Percentiles rank a stretch among this genome's conserved stretches.
Conservation (phyloP, 2,797 vertebrate species). For the Manis crassicaudata region DNA sequence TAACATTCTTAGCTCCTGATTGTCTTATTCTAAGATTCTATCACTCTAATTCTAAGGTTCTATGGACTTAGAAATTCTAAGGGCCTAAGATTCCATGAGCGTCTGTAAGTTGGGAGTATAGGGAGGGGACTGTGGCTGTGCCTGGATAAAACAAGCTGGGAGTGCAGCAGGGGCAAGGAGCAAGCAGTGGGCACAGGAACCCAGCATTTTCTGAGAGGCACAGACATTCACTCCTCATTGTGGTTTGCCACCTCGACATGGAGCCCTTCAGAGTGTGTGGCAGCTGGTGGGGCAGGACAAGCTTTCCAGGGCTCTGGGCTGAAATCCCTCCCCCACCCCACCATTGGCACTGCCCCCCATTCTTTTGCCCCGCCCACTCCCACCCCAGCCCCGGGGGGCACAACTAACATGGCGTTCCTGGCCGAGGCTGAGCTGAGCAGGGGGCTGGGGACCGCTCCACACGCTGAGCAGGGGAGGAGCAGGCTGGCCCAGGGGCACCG, state of each 20-base stretch:
- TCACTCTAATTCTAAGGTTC: slow-evolving; percentile 60
- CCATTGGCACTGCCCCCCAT: slow-evolving; percentile 63
- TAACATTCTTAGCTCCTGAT: slow-evolving; percentile 53
- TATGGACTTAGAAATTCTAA: slow-evolving; percentile 54
- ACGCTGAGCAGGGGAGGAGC: slow-evolving; percentile 99
- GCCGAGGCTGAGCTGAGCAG: slow-evolving; percentile 95
- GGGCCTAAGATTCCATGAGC: slow-evolving; percentile 25
- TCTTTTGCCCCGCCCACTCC: slow-evolving; percentile 45
- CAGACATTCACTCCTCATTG: slow-evolving; percentile 10
- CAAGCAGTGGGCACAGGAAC: slow-evolving; percentile 11
- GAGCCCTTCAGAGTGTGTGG: neutral
- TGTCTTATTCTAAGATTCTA: slow-evolving; percentile 62
- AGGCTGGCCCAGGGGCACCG: slow-evolving; percentile 86
- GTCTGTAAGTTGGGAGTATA: neutral
- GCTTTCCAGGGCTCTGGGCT: slow-evolving; percentile 48
- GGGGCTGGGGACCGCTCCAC: slow-evolving; percentile 96
- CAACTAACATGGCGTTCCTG: slow-evolving; percentile 98
- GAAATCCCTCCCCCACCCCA: slow-evolving; percentile 65
- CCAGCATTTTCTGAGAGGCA: slow-evolving; percentile 16
- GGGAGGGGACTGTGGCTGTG: neutral
- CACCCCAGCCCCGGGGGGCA: slow-evolving; percentile 60
- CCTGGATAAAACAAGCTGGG: slow-evolving; percentile 3
- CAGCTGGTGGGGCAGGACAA: neutral
- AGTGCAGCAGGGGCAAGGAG: neutral
- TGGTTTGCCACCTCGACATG: neutral